These are phyloP conservation scores for Zophobas atratus DNA, from an alignment of 1,140 invertebrate genomes.

Conservation along the genomic window DNA sequence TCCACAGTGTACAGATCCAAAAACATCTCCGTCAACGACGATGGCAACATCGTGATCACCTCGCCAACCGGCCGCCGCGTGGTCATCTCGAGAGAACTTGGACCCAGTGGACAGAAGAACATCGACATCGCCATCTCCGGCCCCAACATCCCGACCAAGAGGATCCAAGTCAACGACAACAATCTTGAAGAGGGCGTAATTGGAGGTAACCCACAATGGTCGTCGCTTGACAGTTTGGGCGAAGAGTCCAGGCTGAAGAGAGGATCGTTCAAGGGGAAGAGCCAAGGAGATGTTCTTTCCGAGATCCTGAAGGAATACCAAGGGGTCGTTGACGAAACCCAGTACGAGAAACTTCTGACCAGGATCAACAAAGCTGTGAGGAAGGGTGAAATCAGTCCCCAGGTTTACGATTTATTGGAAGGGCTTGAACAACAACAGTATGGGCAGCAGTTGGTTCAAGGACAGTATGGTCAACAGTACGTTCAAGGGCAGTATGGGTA, in stretches of 20 bases:
- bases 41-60: constrained; percentile 43
- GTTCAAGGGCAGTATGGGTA: not conserved
- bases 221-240: not conserved
- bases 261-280: constrained; percentile 13
- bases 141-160: constrained; percentile 45
- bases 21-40: constrained; percentile 42
- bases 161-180: constrained; percentile 38
- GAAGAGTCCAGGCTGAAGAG: constrained; percentile 22
- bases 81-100: constrained; percentile 16
- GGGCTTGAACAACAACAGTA: constrained; percentile 15
- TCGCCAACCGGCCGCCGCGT: constrained; percentile 32
- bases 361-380: constrained; percentile 22
- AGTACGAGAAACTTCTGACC: constrained; percentile 17
- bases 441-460: not conserved
- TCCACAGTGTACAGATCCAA: constrained; percentile 39
- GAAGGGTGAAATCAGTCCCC: constrained; percentile 9
- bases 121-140: constrained; percentile 45
- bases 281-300: constrained; percentile 30
- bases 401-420: constrained; percentile 20
- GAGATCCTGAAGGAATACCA: constrained; percentile 33
- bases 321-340: constrained; percentile 28
- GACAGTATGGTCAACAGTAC: not conserved
- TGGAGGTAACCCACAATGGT: not conserved
- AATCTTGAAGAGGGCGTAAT: not conserved
- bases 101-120: constrained; percentile 32